Percentiles rank a stretch among this genome's conserved stretches.
phyloP scores from a whole-genome alignment of 1,140 invertebrate species.

The Drosophila malerkotliana region DNA sequence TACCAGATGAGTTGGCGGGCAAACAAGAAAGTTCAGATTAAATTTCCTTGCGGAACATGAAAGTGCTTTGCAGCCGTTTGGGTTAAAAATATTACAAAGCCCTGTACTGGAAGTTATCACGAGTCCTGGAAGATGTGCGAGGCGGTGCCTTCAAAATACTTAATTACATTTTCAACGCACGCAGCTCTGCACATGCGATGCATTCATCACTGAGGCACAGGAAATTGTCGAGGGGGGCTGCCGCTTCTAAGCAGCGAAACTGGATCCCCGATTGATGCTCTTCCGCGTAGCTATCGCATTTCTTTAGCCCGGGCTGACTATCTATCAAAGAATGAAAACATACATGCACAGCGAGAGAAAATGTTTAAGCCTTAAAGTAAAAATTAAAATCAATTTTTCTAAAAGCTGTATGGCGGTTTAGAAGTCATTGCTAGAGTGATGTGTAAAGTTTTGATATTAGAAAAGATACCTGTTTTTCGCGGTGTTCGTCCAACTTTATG shows the following conservation, averaged over 20 bases:
- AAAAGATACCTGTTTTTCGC: conserved; percentile 4
- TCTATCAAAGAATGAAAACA: conserved; percentile 18
- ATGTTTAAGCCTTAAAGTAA: neutral
- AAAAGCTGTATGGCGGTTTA: too few species aligned
- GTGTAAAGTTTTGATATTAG: too few species aligned
- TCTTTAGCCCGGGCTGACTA: conserved; percentile 33
- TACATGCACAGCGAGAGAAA: conserved; percentile 9
- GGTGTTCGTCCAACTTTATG: conserved; percentile 45
- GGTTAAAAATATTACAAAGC: conserved; percentile 1
- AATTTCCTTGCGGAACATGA: neutral
- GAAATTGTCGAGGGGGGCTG: conserved; percentile 41
- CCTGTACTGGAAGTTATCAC: conserved; percentile 4
- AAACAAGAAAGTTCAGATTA: neutral
- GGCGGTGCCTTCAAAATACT: conserved; percentile 49
- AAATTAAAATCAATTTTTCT: too few species aligned
- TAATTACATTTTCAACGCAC: conserved; percentile 76
- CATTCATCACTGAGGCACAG: conserved; percentile 61
- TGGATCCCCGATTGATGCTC: conserved; percentile 34
- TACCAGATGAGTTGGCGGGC: neutral
- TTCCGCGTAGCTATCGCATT: conserved; percentile 64
- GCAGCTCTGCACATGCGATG: conserved; percentile 54
- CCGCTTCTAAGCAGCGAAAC: conserved; percentile 46
- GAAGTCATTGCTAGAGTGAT: too few species aligned
- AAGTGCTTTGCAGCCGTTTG: neutral
- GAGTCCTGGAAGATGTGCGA: conserved; percentile 1